phyloP scores from a whole-genome alignment of 2,888 invertebrate species.

The Xestia ashworthii region DNA sequence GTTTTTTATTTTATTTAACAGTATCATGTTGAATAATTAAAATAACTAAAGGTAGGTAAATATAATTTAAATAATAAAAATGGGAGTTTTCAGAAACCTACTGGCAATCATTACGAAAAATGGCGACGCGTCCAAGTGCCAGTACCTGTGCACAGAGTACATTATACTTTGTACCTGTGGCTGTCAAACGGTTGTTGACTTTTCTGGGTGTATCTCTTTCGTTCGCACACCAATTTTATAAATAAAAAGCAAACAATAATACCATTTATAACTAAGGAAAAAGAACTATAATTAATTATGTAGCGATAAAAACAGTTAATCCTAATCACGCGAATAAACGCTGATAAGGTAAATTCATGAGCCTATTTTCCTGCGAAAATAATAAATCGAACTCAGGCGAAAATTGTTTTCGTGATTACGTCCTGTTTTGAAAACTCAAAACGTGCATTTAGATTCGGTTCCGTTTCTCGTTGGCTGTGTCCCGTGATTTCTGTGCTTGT shows the following conservation, averaged over 20 bases:
- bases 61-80: neutral
- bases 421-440: slow-evolving; percentile 74
- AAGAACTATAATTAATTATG: slow-evolving; percentile 42
- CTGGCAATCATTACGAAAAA: slow-evolving; percentile 69
- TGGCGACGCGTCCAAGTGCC: slow-evolving; percentile 75
- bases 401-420: slow-evolving; percentile 74
- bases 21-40: no score
- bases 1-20: neutral
- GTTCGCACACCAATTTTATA: slow-evolving; percentile 54
- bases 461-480: slow-evolving; percentile 64
- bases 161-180: slow-evolving; percentile 72
- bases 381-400: slow-evolving; percentile 58
- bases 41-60: neutral
- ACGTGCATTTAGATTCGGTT: slow-evolving; percentile 62
- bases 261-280: slow-evolving; percentile 27
- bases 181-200: slow-evolving; percentile 89
- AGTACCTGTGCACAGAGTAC: slow-evolving; percentile 74
- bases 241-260: slow-evolving; percentile 40
- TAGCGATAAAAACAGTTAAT: slow-evolving; percentile 40
- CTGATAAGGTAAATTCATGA: slow-evolving; percentile 30
- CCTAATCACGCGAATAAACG: slow-evolving; percentile 33
- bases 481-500: slow-evolving; percentile 60
- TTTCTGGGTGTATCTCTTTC: slow-evolving; percentile 72
- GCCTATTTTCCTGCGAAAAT: slow-evolving; percentile 52
- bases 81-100: slow-evolving; percentile 41